Conservation (phyloP, 92 coral and sea anemone species). For the Bergia puertoricense region DNA sequence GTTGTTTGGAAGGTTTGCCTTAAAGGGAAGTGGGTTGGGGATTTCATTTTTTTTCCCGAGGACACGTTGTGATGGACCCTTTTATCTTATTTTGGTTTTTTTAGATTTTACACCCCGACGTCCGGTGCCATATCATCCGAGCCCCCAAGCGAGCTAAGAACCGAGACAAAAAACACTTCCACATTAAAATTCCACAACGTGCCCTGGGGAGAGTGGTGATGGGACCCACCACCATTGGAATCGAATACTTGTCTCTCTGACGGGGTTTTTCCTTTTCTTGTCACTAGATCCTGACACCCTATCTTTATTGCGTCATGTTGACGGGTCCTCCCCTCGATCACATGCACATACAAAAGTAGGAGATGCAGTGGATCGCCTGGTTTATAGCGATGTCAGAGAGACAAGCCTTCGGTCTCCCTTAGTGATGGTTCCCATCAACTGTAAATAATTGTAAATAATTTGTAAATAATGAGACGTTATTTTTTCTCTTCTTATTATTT, state of each 20-base stretch:
- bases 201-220: not conserved
- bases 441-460: no score
- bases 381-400: no score
- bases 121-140: not conserved
- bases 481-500: no score
- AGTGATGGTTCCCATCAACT: no score
- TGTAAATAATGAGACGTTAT: no score
- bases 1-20: no score
- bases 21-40: not conserved
- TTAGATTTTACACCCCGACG: not conserved
- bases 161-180: not conserved
- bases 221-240: not conserved
- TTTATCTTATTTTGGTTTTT: not conserved
- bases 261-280: not conserved
- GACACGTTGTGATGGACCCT: not conserved
- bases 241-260: not conserved
- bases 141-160: constrained; percentile 1
- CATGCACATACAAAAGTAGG: not conserved
- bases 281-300: no score
- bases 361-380: no score
- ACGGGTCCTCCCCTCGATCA: constrained; percentile 17
- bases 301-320: not conserved
- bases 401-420: no score
- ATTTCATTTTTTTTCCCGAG: not conserved
- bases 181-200: not conserved